Percentiles rank a stretch among this genome's conserved stretches.
phyloP scores from a whole-genome alignment of 2,797 vertebrate species.

The Corythornis leucogaster region DNA sequence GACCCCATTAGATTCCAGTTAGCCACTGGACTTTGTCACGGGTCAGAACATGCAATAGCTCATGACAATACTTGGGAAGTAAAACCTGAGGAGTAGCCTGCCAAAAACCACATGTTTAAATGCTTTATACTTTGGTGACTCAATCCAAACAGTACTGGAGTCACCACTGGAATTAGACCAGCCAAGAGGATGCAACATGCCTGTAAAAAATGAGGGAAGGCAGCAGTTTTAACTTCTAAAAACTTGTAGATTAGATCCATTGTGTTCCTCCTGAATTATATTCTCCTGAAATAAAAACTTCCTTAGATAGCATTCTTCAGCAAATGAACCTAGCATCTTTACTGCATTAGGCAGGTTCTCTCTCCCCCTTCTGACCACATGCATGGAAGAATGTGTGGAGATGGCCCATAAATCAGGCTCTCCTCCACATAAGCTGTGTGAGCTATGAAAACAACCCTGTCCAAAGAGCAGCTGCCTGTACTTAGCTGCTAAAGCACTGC shows the following conservation, averaged over 20 bases:
- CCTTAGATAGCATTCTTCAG: constrained; percentile 37
- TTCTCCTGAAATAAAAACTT: constrained; percentile 43
- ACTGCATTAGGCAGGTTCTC: constrained; percentile 57
- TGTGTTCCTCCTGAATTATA: constrained; percentile 21
- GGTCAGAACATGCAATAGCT: neutral
- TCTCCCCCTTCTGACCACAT: constrained; percentile 52
- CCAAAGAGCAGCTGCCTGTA: constrained; percentile 61
- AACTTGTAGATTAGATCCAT: neutral
- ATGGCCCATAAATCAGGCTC: constrained; percentile 39
- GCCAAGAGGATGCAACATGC: constrained; percentile 18
- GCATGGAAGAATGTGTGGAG: constrained; percentile 32
- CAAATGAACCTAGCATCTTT: constrained; percentile 28
- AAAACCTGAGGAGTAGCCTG: neutral
- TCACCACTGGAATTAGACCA: neutral
- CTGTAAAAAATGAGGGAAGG: neutral
- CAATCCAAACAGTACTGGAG: neutral
- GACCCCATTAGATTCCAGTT: neutral
- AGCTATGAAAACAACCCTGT: constrained; percentile 61
- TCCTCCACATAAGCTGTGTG: constrained; percentile 34
- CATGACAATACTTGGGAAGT: neutral
- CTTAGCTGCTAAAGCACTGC: constrained; percentile 51
- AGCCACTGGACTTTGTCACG: neutral
- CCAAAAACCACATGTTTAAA: constrained; percentile 1
- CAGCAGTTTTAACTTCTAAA: neutral
- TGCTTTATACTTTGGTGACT: constrained; percentile 17